Evolutionary conservation across 1,140 invertebrate species (phyloP).

Genomic region (Luehdorfia chinensis): DNA sequence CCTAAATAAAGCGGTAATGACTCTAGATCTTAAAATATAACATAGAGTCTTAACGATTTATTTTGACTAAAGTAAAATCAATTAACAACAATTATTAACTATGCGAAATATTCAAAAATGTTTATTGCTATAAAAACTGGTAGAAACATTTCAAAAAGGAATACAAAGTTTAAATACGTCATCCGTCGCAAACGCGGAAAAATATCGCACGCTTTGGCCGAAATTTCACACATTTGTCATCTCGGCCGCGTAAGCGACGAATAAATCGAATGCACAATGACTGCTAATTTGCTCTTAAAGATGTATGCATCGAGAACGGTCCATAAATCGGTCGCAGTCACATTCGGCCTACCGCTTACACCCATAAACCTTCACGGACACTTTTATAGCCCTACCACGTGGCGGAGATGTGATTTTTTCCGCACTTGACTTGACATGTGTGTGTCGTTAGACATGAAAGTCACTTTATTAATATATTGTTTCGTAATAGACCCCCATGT

Average conservation of each 20-base stretch:
- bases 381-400: slow-evolving; percentile 74
- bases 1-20: no score
- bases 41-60: no score
- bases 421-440: slow-evolving; percentile 69
- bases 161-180: no score
- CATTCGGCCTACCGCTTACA: slow-evolving; percentile 69
- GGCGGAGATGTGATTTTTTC: slow-evolving; percentile 66
- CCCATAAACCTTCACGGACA: slow-evolving; percentile 72
- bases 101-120: no score
- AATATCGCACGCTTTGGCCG: slow-evolving; percentile 29
- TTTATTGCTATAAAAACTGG: no score
- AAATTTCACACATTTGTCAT: slow-evolving; percentile 67
- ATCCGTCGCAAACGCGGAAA: slow-evolving; percentile 27
- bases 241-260: slow-evolving; percentile 45
- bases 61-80: no score
- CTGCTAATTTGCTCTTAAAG: slow-evolving; percentile 74
- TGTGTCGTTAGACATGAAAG: slow-evolving; percentile 45
- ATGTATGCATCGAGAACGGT: slow-evolving; percentile 63
- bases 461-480: slow-evolving; percentile 67
- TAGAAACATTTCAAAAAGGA: no score
- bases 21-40: no score
- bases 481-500: slow-evolving; percentile 63
- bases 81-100: no score
- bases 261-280: slow-evolving; percentile 72
- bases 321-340: slow-evolving; percentile 67